A percentile compares a stretch with the other conserved stretches of the same genome.
Conservation (phyloP, 2,888 invertebrate species). For the Iphiclides podalirius region DNA sequence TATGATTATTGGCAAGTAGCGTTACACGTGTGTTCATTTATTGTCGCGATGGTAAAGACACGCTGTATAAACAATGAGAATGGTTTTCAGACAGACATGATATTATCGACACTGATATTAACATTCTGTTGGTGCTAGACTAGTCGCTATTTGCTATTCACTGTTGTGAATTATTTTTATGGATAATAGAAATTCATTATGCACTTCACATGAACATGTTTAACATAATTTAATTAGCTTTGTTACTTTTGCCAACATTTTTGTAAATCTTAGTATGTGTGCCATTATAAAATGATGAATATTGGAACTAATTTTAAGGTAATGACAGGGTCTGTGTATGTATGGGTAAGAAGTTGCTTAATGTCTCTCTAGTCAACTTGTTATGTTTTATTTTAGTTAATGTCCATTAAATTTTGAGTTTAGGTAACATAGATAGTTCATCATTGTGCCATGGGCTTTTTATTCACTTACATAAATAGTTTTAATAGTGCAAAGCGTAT, state of each 20-base stretch:
- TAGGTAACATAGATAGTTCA: too few species aligned
- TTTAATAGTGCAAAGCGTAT: not conserved
- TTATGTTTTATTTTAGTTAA: slow-evolving; percentile 33
- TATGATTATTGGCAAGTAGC: too few species aligned
- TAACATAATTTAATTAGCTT: not conserved
- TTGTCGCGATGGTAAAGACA: too few species aligned
- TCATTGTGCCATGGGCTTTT: too few species aligned
- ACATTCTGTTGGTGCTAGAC: slow-evolving; percentile 2
- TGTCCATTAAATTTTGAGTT: not conserved
- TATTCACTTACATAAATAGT: not conserved
- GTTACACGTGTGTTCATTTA: too few species aligned
- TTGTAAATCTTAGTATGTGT: not conserved
- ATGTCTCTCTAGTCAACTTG: slow-evolving; percentile 57
- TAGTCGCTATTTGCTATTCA: too few species aligned
- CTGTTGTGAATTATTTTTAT: too few species aligned
- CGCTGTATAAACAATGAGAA: too few species aligned
- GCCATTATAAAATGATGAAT: slow-evolving; percentile 14
- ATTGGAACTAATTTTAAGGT: slow-evolving; percentile 14
- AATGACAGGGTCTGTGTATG: slow-evolving; percentile 33
- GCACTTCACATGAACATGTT: too few species aligned
- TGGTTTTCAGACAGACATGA: too few species aligned
- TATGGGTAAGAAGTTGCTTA: slow-evolving; percentile 29
- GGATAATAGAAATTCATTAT: too few species aligned
- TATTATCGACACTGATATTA: too few species aligned
- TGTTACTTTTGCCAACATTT: not conserved